A percentile compares a stretch with the other conserved stretches of the same genome.
Conservation (phyloP, 2,888 invertebrate species). For the Apamea monoglypha region DNA sequence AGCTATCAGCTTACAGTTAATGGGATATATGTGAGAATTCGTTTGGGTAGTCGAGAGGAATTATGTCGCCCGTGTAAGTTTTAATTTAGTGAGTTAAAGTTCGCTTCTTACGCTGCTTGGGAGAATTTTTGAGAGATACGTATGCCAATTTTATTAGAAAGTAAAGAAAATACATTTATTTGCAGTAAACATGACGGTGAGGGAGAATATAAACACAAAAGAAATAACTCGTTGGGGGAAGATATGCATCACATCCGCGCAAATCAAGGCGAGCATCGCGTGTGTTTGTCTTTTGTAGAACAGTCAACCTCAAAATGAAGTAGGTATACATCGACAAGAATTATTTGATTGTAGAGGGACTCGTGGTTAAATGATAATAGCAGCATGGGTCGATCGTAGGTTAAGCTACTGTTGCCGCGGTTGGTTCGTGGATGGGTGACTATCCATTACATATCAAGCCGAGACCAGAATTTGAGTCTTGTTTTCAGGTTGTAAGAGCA, state of each 20-base stretch:
- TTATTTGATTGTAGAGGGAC: background rate
- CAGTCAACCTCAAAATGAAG: background rate
- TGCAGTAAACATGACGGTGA: too few relatives aligned
- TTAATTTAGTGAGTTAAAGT: slow-evolving; percentile 35
- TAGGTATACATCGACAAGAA: background rate
- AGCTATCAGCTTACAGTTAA: slow-evolving; percentile 66
- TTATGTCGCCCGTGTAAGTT: slow-evolving; percentile 26
- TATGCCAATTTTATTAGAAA: too few relatives aligned
- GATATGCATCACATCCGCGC: too few relatives aligned
- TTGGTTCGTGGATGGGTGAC: background rate
- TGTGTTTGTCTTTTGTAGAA: background rate
- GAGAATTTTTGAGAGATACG: background rate
- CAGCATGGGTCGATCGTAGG: background rate
- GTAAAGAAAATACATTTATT: too few relatives aligned
- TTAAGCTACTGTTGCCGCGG: background rate
- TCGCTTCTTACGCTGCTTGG: background rate
- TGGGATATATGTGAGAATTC: slow-evolving; percentile 73
- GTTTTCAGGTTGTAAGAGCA: background rate
- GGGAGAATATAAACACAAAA: too few relatives aligned
- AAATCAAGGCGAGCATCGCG: too few relatives aligned
- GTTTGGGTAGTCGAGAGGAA: slow-evolving; percentile 33
- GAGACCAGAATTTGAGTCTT: background rate
- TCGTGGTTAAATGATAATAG: background rate
- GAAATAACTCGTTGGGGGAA: too few relatives aligned
- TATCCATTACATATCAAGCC: background rate